Base-by-base conservation (phyloP, 2,888 invertebrate species). In the Caenorhabditis afra region DNA sequence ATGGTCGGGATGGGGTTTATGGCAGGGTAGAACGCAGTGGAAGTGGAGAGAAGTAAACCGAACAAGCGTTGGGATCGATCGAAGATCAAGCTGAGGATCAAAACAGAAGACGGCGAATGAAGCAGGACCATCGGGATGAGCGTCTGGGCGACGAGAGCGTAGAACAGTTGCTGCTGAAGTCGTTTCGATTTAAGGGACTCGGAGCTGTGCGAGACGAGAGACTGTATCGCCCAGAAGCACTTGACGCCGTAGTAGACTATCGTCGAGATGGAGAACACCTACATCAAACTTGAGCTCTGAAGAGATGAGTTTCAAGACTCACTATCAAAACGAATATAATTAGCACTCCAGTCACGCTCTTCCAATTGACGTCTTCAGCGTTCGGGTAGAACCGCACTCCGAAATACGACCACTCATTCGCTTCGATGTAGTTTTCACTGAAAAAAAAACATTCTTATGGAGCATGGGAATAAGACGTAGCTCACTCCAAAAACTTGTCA, bases 181-280 rank as follows among this genome's bases (percentile, higher is more conserved):
- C 16, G n/a, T 14, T 59, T n/a, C 16, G 37, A 16, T 10, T 23
- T 23, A 3, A 16, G 11, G 5, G 45, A 47, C 47, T 22, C 18
- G 1, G n/a, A 14, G n/a, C 29, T 20, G 44, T 41, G 23, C 11
- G n/a, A 10, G 20, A n/a, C 22, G 16, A 44, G 12, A 1, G 1
- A 3, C 3, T 35, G 3, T 18, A 44, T 20, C 11, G 16, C n/a
- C n/a, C 14, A n/a, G 14, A 10, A 41, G 44, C 20, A 41, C 18
- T 44, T 41, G 44, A 45, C 14, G 29, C 59, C 59, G 29, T 45
- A 59, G 29, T 45, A 45, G n/a, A 59, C 10, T 0, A 59, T 45
- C 1, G 45, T 39, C 1, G 45, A 18, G 45, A 45, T 45, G 1
- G 45, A 45, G 12, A 18, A 3, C 2, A 29, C 2, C 45, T 59